phyloP scores from a whole-genome alignment of 2,797 vertebrate genomes.

The Clarias laeviceps region DNA sequence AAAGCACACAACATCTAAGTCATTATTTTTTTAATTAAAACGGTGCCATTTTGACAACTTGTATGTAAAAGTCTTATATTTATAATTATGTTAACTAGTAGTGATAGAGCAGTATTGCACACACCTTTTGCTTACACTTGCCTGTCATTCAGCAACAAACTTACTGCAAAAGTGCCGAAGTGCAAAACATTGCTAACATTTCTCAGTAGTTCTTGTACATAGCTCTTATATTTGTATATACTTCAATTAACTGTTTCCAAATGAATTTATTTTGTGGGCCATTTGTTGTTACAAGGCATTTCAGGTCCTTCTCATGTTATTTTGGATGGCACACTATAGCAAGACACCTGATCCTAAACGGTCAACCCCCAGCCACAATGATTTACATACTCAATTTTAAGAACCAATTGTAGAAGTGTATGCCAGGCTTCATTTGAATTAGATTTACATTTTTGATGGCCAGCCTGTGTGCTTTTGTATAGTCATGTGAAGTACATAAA shows the following conservation, averaged over 20 bases:
- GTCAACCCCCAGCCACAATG: not conserved
- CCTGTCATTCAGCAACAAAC: not conserved
- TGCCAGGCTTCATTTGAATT: not conserved
- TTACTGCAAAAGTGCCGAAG: not conserved
- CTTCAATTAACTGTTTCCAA: not conserved
- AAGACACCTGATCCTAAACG: not conserved
- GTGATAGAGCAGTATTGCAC: not conserved
- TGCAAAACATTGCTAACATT: slow-evolving; percentile 30
- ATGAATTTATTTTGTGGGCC: not conserved
- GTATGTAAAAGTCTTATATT: not conserved
- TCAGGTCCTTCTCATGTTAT: not conserved
- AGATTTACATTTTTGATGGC: not conserved
- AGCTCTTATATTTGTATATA: slow-evolving; percentile 13
- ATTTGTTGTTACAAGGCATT: not conserved
- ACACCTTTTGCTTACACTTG: not conserved
- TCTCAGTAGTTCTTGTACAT: slow-evolving; percentile 11
- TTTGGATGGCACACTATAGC: not conserved
- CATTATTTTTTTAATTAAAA: not conserved
- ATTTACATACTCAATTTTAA: slow-evolving; percentile 9
- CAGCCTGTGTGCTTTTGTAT: not conserved
- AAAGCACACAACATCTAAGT: too few species aligned
- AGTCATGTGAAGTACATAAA: not conserved
- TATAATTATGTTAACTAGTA: not conserved
- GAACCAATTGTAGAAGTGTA: not conserved
- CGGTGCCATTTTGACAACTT: not conserved